Percentiles rank a stretch among this genome's conserved stretches.
Evolutionary conservation across 2,113 vertebrate species (phyloP).

Genomic region (Platichthys stellatus): DNA sequence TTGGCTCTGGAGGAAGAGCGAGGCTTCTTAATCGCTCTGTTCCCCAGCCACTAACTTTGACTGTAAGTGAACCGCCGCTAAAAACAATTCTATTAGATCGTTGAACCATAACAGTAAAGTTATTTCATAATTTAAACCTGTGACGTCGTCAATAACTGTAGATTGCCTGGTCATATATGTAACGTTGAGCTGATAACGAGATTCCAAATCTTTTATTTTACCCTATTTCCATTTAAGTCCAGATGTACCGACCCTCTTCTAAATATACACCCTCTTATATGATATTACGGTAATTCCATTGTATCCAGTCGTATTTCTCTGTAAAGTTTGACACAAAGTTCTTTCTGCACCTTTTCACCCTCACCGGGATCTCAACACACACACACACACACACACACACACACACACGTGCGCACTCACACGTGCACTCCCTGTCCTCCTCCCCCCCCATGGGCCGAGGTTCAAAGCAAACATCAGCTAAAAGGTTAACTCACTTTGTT

Average conservation of each 20-base stretch:
- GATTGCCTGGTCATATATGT: no score
- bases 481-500: conserved; percentile 74
- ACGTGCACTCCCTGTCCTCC: conserved; percentile 14
- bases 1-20: no score
- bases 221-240: background rate
- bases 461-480: conserved; percentile 73
- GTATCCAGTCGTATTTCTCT: conserved; percentile 2
- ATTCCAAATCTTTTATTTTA: background rate
- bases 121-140: no score
- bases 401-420: background rate
- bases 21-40: no score
- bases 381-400: background rate
- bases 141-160: no score
- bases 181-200: no score
- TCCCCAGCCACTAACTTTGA: no score
- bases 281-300: background rate
- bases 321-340: background rate
- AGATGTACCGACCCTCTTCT: conserved; percentile 3
- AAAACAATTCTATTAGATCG: no score
- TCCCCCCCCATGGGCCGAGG: conserved; percentile 50
- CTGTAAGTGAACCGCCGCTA: no score
- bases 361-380: no score
- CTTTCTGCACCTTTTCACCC: background rate
- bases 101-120: no score
- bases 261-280: background rate